These are phyloP conservation scores for Stichopus chloronotus DNA, from an alignment of 35 echinoderm and acorn worm species.

Conservation along the genomic window DNA sequence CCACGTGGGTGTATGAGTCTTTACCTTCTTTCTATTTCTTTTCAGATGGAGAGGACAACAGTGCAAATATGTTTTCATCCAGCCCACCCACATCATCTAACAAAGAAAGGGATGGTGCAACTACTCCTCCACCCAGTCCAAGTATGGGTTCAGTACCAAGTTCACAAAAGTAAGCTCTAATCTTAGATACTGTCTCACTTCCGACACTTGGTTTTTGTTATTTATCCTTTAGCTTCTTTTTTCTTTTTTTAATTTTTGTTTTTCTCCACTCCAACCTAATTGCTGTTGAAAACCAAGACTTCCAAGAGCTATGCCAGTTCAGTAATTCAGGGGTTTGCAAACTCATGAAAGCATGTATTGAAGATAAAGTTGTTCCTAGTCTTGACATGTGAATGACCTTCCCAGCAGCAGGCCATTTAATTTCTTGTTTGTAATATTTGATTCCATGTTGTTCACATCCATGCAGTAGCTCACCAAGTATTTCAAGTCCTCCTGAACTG, in stretches of 20 bases:
- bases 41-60: slow-evolving; percentile 73
- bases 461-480: slow-evolving; percentile 49
- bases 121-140: slow-evolving; percentile 89
- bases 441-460: no score
- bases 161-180: not conserved
- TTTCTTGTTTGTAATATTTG: no score
- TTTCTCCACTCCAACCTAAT: no score
- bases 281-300: no score
- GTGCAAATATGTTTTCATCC: slow-evolving; percentile 71
- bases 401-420: no score
- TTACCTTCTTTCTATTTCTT: not conserved
- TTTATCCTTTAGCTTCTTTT: not conserved
- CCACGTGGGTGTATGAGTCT: not conserved
- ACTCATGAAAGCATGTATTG: no score
- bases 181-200: not conserved
- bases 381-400: no score
- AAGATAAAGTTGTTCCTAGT: no score
- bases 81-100: slow-evolving; percentile 69
- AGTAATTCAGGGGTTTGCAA: no score
- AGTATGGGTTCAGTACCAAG: slow-evolving; percentile 58
- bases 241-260: no score
- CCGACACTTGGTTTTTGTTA: not conserved
- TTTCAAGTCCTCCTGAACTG: slow-evolving; percentile 55
- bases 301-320: no score
- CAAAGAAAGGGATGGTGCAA: slow-evolving; percentile 59